Percentiles rank a stretch among this genome's conserved stretches.
phyloP scores from a whole-genome alignment of 2,113 vertebrate species.

The Hemichromis elongatus region DNA sequence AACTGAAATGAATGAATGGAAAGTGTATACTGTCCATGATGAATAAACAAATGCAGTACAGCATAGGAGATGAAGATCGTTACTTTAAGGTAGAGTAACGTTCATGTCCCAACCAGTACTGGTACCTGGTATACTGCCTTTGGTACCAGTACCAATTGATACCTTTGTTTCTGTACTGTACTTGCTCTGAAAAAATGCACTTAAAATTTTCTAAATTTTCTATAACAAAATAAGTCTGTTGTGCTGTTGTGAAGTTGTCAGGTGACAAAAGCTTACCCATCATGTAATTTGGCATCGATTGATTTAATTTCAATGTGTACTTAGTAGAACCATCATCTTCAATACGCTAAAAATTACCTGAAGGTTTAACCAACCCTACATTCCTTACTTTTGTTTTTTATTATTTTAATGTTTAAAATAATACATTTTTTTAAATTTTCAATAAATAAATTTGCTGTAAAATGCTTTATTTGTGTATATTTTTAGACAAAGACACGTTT shows the following conservation, averaged over 20 bases:
- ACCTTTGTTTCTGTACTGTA: not conserved
- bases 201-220: no score
- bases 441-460: not conserved
- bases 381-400: not conserved
- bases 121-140: not conserved
- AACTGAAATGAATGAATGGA: no score
- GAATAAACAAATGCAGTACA: not conserved
- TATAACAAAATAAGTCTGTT: no score
- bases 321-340: not conserved
- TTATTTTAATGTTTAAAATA: not conserved
- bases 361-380: not conserved
- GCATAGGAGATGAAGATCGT: not conserved
- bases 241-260: not conserved
- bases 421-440: fast-evolving
- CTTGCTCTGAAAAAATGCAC: not conserved
- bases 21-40: not conserved
- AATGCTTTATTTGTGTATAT: not conserved
- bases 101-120: not conserved
- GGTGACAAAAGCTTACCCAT: not conserved
- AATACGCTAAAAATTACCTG: not conserved
- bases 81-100: not conserved
- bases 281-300: not conserved
- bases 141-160: not conserved
- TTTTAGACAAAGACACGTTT: not conserved
- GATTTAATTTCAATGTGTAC: not conserved